Evolutionary conservation across 2,113 vertebrate genomes (phyloP), one percentile per base, ranked within the genome.

Genomic region (Pteropus alecto): DNA sequence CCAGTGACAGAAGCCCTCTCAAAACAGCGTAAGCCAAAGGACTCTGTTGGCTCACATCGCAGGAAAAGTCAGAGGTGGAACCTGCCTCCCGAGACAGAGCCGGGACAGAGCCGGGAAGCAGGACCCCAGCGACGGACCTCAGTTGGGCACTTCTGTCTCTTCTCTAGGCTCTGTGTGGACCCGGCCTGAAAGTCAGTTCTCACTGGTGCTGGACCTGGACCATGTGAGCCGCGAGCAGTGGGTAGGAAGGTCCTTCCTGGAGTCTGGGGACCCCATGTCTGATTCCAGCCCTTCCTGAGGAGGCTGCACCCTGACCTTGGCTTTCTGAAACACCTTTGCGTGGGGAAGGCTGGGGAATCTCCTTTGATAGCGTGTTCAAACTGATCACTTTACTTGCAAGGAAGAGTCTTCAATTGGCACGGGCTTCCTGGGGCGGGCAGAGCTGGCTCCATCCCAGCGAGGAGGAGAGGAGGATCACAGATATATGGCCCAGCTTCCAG

Each of bases 41-140:
- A 4, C 28, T n/a, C 24, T 33, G 30, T 9, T 19, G 87, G 19
- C 21, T 76, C n/a, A 5, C 24, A 6, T 38, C 38, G 1, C 54
- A 1, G 46, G 14, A 46, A 7, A 46, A 7, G 61, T 5, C 33
- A 4, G 65, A 10, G 77, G 56, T 7, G 77, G 77, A 51, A 35
- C 18, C 1, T 9, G 82, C 15, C 18, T 1, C 1, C 14, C 28
- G 5, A 12, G 21, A 30, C 9, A 11, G 61, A 41, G 38, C 38
- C 38, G 38, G 38, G 38, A 43, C 43, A 8, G 43, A 43, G 78
- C 85, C 19, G 51, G 61, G 61, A 38, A n/a, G 51, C 0, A n/a
- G 51, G 54, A 11, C 54, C 26, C 43, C 41, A 2, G 35, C 7
- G 0, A 1, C 0, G 41, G 51, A 2, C 18, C 26, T 33, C 7